Evolutionary conservation across 2,888 invertebrate genomes (phyloP).

Genomic region (Parnassius orleans): DNA sequence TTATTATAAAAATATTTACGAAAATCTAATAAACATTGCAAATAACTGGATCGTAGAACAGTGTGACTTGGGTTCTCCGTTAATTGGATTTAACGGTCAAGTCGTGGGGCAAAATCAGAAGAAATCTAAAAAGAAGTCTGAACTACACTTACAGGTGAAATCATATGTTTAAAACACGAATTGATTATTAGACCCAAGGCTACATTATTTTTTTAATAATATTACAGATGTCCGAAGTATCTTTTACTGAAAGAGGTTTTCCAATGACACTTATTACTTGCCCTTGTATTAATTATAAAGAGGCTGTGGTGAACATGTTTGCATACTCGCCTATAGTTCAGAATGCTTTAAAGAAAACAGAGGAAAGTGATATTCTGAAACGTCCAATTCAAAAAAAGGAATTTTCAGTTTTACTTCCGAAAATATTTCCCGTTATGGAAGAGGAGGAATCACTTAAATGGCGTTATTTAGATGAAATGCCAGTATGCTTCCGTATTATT

Average conservation of each 20-base stretch:
- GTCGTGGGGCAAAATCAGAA: constrained; percentile 53
- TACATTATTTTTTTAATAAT: not conserved
- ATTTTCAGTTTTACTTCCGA: constrained; percentile 62
- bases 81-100: constrained; percentile 59
- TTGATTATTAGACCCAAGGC: not conserved
- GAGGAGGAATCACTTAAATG: constrained; percentile 57
- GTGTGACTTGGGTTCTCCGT: constrained; percentile 55
- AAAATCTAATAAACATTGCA: constrained; percentile 59
- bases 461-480: constrained; percentile 61
- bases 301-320: constrained; percentile 57
- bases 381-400: constrained; percentile 50
- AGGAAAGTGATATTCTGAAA: constrained; percentile 51
- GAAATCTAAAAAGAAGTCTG: constrained; percentile 66
- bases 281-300: constrained; percentile 57
- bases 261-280: constrained; percentile 62
- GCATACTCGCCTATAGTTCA: constrained; percentile 40
- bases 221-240: constrained; percentile 52
- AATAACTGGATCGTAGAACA: constrained; percentile 68
- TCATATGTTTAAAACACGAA: not conserved
- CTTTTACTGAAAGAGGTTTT: constrained; percentile 58
- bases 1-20: constrained; percentile 61
- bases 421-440: constrained; percentile 55
- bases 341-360: constrained; percentile 51
- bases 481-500: constrained; percentile 42
- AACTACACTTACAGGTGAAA: constrained; percentile 53